Evolutionary conservation across 1,140 invertebrate genomes (phyloP).

Genomic region (Sycobia sp.): DNA sequence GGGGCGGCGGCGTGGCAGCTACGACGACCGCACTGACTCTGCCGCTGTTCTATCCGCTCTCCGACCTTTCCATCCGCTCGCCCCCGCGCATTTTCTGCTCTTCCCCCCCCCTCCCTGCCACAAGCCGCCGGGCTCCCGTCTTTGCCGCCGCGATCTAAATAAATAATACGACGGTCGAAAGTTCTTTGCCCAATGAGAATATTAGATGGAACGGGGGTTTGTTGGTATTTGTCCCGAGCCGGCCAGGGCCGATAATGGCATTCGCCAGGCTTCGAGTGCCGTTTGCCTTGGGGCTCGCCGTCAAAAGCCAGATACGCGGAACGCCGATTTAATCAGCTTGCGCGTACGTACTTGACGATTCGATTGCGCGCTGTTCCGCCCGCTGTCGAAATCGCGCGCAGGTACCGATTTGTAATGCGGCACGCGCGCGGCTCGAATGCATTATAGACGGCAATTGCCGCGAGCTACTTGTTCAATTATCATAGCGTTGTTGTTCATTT

Average conservation of each 20-base stretch:
- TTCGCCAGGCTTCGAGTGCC: too few species aligned
- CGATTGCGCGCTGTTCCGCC: too few species aligned
- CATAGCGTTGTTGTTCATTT: too few species aligned
- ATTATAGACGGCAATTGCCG: too few species aligned
- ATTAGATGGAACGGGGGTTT: background rate
- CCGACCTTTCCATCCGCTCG: conserved; percentile 28
- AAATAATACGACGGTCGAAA: conserved; percentile 47
- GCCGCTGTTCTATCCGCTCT: conserved; percentile 5
- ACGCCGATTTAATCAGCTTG: background rate
- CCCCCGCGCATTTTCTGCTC: too few species aligned
- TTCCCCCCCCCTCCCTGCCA: conserved; percentile 24
- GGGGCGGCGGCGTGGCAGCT: background rate
- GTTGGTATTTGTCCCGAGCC: background rate
- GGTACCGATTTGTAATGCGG: too few species aligned
- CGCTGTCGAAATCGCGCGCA: too few species aligned
- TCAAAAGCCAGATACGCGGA: too few species aligned
- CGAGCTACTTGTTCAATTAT: too few species aligned
- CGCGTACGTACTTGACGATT: too few species aligned
- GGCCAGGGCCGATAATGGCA: background rate
- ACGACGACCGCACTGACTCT: background rate
- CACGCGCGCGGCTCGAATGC: too few species aligned
- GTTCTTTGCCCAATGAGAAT: conserved; percentile 13
- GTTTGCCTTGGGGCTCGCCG: too few species aligned
- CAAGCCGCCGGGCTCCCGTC: conserved; percentile 4
- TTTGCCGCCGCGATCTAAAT: conserved; percentile 51